phyloP scores from a whole-genome alignment of 2,888 invertebrate genomes.

The Sepioteuthis lessoniana region DNA sequence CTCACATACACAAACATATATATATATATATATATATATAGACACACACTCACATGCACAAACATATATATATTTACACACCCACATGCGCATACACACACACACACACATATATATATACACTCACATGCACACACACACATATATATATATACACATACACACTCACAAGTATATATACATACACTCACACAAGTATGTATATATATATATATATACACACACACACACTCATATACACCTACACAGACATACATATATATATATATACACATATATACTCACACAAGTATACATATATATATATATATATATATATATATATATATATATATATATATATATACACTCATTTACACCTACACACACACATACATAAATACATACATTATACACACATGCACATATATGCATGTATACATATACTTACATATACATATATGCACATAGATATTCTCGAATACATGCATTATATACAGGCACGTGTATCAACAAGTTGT shows the following conservation, averaged over 20 bases:
- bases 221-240: background rate
- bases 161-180: background rate
- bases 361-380: background rate
- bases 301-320: background rate
- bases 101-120: background rate
- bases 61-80: background rate
- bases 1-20: background rate
- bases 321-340: background rate
- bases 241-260: background rate
- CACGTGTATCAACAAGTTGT: no score
- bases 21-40: background rate
- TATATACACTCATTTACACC: background rate
- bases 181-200: background rate
- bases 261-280: background rate
- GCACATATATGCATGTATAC: no score
- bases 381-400: background rate
- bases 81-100: background rate
- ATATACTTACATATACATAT: no score
- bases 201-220: background rate
- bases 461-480: no score
- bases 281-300: background rate
- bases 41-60: background rate
- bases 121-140: background rate
- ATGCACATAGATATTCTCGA: no score
- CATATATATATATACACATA: background rate